Evolutionary conservation across 2,888 invertebrate genomes (phyloP), one percentile per base, ranked within the genome.

Genomic region (Eristalis arbustorum): DNA sequence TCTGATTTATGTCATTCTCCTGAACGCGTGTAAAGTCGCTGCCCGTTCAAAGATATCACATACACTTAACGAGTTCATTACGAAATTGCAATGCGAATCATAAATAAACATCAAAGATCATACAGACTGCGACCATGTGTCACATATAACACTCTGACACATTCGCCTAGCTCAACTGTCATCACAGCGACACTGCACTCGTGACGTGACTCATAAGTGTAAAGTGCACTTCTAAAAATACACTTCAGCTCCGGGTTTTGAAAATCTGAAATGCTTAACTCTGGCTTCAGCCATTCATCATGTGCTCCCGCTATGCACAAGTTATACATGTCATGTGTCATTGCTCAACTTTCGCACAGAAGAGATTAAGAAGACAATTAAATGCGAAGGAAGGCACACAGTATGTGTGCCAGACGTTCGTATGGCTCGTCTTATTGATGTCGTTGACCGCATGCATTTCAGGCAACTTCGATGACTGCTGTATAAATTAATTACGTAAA

Each of bases 391-490:
- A 37, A 71, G 57, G 11, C 37, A n/a, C 37, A n/a, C 69, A 23
- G 23, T 22, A 11, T 68, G 22, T 22, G 31, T 68, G 57, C 18
- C 31, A 34, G 56, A 49, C 49, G 56, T 56, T n/a, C 8, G 13
- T 34, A 22, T 23, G 28, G 40, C 25, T 61, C 40, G 28, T 8
- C 28, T 13, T 61, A 28, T 37, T 28, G 61, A 71, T 61, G 71
- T 23, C 71, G n/a, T 42, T 61, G 71, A 71, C 71, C 71, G 28
- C 11, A 37, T n/a, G n/a, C 61, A 69, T 57, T 31, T 68, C 22
- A 23, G 31, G n/a, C 40, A 61, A 59, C 71, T 25, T n/a, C 61
- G 61, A 37, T 40, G 71, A 71, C 13, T 71, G 59, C 13, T 71
- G 59, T 18, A 28, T 71, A 42, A 61, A 71, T 61, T 61, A 71